Percentiles rank a stretch among this genome's conserved stretches.
Conservation (phyloP, 37 sponge, comb jelly and placozoan species). For the Diacarnus erythraeanus region DNA sequence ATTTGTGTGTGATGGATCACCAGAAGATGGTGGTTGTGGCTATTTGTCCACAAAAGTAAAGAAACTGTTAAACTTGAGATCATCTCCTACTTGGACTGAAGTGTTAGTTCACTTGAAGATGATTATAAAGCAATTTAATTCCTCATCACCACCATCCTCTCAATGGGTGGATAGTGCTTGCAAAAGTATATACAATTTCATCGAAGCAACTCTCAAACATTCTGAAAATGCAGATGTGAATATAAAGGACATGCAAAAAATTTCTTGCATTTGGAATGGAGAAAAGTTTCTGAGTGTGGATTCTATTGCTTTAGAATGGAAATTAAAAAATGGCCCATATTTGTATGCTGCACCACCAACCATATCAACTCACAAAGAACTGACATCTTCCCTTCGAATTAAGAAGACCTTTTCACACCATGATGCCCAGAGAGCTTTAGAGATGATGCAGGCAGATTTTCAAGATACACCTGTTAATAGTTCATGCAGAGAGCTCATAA, state of each 20-base stretch:
- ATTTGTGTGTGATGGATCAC: slow-evolving; percentile 10
- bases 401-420: slow-evolving; percentile 13
- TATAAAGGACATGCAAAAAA: not conserved
- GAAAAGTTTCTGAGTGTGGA: slow-evolving; percentile 21
- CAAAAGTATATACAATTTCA: slow-evolving; percentile 16
- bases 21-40: slow-evolving; percentile 29
- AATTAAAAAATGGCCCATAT: slow-evolving; percentile 42
- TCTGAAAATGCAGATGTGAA: not conserved
- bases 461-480: slow-evolving; percentile 10
- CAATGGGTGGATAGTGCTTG: slow-evolving; percentile 14
- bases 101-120: slow-evolving; percentile 30
- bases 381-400: slow-evolving; percentile 27
- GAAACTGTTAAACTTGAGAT: slow-evolving; percentile 4
- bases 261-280: slow-evolving; percentile 53
- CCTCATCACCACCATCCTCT: not conserved
- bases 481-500: not conserved
- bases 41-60: not conserved
- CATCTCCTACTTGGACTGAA: slow-evolving; percentile 20
- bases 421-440: slow-evolving; percentile 45
- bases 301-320: slow-evolving; percentile 25
- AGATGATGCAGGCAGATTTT: slow-evolving; percentile 41
- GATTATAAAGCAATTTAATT: slow-evolving; percentile 17
- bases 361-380: not conserved
- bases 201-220: not conserved
- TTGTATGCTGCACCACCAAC: slow-evolving; percentile 40